Base-by-base conservation (phyloP, 2,797 vertebrate species). In the Geotrypetes seraphini region DNA sequence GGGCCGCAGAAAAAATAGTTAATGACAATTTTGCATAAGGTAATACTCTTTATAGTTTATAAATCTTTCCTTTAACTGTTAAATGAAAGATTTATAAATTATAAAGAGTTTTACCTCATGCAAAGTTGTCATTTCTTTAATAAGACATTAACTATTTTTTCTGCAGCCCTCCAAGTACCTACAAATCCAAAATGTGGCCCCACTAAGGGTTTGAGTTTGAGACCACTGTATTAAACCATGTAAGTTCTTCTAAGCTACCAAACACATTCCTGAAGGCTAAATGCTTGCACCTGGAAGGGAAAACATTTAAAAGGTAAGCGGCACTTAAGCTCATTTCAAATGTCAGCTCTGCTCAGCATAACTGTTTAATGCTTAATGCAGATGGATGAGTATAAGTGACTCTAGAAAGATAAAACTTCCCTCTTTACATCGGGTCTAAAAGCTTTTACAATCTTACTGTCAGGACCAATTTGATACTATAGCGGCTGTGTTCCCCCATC, bases 361-460 rank as follows among this genome's bases (percentile, higher is more conserved):
- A 73, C 61, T 44, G 52, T 59, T 60, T 36, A 56, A 68, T 2
- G 8, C 53, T 51, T 78, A 81, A 81, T 78, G 57, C 37, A 69
- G 74, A 79, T 45, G 57, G 71, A 84, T 69, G 64, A 70, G 53
- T 50, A 55, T 56, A 60, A 59, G 43, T 57, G 60, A 59, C 52
- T 73, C 53, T 39, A 61, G 5, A 12, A 72, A 75, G 68, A 60
- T 56, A 69, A 74, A 69, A 58, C 56, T 66, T 71, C 52, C 57
- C 54, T 53, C 43, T 60, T 46, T 59, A 73, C 50, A 75, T 65
- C 58, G 31, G 20, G 36, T 58, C 56, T 64, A 67, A 80, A 79
- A 78, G 73, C 75, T 75, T 78, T 74, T 59, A 65, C 71, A 81
- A 73, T 57, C 53, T 57, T 39, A 61, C 57, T 76, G 79, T 81